Evolutionary conservation across 2,113 vertebrate species (phyloP).

Genomic region (Rhombomys opimus): DNA sequence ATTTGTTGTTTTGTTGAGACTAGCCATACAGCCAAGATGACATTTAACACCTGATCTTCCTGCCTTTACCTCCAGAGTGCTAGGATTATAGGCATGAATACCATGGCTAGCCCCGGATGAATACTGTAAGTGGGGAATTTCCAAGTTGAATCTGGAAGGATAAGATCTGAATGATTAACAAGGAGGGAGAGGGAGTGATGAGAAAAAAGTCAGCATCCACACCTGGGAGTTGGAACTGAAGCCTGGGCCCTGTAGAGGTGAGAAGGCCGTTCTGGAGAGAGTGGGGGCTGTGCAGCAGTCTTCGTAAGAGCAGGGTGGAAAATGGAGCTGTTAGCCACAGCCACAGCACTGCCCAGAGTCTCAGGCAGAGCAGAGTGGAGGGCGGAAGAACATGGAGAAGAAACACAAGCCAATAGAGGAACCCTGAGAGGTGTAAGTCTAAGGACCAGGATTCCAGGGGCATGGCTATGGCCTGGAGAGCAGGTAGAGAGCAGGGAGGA

Average conservation of each 20-base stretch:
- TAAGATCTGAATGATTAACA: constrained; percentile 9
- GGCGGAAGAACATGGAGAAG: background rate
- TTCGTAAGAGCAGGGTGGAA: background rate
- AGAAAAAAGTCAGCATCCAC: background rate
- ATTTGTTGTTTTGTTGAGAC: background rate
- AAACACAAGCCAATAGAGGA: background rate
- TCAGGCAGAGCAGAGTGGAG: background rate
- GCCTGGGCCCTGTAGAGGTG: background rate
- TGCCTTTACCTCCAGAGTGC: background rate
- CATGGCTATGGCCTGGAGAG: background rate
- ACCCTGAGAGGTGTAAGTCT: background rate
- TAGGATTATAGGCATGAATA: background rate
- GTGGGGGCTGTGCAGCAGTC: background rate
- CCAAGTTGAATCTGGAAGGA: background rate
- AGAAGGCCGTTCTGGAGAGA: background rate
- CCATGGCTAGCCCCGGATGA: background rate
- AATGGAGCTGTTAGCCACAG: background rate
- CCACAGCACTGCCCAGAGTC: background rate
- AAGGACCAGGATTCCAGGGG: background rate
- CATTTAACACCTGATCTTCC: background rate
- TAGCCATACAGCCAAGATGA: background rate
- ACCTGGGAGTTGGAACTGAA: background rate
- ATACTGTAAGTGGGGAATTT: constrained; percentile 3
- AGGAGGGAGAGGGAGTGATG: background rate
- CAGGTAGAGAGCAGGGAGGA: background rate